Evolutionary conservation across 2,113 vertebrate species (phyloP).

Genomic region (Arizona elegans): DNA sequence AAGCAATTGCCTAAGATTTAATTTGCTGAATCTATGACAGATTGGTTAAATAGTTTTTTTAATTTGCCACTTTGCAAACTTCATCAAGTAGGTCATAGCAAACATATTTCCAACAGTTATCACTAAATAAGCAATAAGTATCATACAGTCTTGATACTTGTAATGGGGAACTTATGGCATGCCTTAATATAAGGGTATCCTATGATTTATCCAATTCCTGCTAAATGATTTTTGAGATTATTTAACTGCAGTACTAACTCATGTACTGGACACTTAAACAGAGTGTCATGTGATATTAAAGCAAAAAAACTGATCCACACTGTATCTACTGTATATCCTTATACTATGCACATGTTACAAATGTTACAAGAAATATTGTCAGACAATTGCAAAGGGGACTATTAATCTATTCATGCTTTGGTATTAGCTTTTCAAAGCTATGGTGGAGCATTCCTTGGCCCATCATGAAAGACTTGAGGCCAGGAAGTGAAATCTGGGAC

Average conservation of each 20-base stretch:
- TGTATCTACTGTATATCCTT: not conserved
- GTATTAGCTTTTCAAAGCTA: not conserved
- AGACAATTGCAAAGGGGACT: not conserved
- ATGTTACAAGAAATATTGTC: not conserved
- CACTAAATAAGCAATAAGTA: too few species aligned
- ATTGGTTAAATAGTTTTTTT: too few species aligned
- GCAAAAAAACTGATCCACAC: not conserved
- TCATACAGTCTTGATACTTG: not conserved
- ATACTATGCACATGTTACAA: not conserved
- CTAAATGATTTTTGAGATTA: not conserved
- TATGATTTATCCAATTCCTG: not conserved
- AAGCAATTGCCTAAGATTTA: too few species aligned
- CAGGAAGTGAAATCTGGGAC: not conserved
- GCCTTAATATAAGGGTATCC: not conserved
- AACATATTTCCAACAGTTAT: too few species aligned
- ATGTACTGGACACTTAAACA: too few species aligned
- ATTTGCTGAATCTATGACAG: too few species aligned
- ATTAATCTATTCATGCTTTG: not conserved
- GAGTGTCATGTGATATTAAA: not conserved
- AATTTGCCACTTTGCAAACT: too few species aligned
- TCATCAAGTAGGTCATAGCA: too few species aligned
- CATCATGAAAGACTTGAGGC: not conserved
- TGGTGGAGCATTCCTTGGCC: not conserved
- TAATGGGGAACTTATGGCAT: not conserved
- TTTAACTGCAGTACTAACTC: not conserved